Evolutionary conservation across 2,797 vertebrate species (phyloP).

Genomic region (Microcaecilia unicolor): DNA sequence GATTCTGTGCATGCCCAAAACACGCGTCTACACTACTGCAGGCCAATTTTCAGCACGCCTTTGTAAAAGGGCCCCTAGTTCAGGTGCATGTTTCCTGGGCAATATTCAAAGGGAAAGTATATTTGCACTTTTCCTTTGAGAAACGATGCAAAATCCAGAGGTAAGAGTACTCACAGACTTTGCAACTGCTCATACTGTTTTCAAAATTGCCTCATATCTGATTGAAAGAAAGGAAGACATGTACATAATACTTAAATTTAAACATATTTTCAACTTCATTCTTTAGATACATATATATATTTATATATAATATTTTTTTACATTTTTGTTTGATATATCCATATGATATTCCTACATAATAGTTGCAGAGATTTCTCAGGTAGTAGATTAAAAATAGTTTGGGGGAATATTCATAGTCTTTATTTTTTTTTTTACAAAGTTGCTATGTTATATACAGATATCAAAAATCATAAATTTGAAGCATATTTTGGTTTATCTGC

Average conservation of each 20-base stretch:
- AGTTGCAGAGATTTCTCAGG: conserved; percentile 78
- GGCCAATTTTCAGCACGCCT: too few relatives aligned
- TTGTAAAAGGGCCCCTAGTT: too few relatives aligned
- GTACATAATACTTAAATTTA: conserved; percentile 47
- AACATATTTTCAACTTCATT: conserved; percentile 29
- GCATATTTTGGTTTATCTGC: conserved; percentile 94
- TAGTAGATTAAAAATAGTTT: conserved; percentile 67
- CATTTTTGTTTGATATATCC: conserved; percentile 83
- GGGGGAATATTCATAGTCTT: conserved; percentile 37
- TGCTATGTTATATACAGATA: conserved; percentile 59
- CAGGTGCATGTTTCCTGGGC: background rate
- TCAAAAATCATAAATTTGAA: conserved; percentile 92
- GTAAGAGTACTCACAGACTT: background rate
- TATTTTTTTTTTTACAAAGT: conserved; percentile 48
- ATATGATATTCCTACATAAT: conserved; percentile 84
- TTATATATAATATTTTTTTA: too few relatives aligned
- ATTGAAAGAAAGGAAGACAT: conserved; percentile 47
- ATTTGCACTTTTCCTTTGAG: background rate
- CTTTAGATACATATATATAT: conserved; percentile 20
- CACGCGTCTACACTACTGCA: too few relatives aligned
- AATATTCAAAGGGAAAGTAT: background rate
- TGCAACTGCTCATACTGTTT: conserved; percentile 26
- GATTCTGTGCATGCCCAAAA: too few relatives aligned
- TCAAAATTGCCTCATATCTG: too few relatives aligned
- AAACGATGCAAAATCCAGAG: background rate